These are phyloP conservation scores for Orycteropus afer DNA, from an alignment of 2,113 vertebrate species.

Conservation along the genomic window DNA sequence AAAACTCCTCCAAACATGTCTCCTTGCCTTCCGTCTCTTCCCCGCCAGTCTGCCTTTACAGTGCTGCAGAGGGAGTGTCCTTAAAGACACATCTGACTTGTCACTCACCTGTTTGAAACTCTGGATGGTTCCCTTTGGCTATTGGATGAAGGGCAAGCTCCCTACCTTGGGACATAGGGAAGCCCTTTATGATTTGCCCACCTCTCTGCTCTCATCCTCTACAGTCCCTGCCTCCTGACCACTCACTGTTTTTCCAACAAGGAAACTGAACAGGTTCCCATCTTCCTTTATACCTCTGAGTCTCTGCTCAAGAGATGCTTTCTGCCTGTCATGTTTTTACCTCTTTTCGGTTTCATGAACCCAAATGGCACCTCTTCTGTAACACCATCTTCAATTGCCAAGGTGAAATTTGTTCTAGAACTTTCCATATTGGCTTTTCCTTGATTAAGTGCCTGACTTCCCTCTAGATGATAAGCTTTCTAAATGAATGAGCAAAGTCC, in stretches of 20 bases:
- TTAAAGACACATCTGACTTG: neutral
- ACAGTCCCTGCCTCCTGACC: neutral
- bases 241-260: neutral
- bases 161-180: conserved; percentile 6
- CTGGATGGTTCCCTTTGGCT: neutral
- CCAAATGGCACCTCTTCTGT: neutral
- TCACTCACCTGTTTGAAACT: neutral
- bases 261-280: conserved; percentile 29
- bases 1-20: conserved; percentile 59
- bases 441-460: neutral
- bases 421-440: conserved; percentile 9
- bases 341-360: conserved; percentile 5
- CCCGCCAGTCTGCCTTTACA: neutral
- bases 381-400: neutral
- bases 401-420: conserved; percentile 34
- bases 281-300: neutral
- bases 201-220: neutral
- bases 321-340: neutral
- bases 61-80: neutral
- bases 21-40: neutral
- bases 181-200: neutral
- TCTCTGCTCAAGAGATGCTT: conserved; percentile 7
- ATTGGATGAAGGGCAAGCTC: neutral
- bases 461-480: neutral
- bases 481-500: neutral